These are phyloP conservation scores for Pipistrellus nathusii DNA, from an alignment of 2,797 vertebrate genomes.

Conservation along the genomic window DNA sequence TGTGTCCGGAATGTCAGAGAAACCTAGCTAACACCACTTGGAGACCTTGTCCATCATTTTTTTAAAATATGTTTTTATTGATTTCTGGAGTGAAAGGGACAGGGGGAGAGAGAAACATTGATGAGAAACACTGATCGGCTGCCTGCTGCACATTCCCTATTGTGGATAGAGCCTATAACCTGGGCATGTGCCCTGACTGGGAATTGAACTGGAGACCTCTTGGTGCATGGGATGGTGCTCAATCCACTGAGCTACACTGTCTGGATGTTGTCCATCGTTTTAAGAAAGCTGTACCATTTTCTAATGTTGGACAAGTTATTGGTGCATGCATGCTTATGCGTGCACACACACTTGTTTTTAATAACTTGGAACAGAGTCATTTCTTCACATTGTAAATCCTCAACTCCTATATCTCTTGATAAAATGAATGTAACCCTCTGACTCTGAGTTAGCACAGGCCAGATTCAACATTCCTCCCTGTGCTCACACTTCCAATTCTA, in stretches of 20 bases:
- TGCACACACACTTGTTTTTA: not conserved
- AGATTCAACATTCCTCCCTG: not conserved
- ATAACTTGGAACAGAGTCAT: not conserved
- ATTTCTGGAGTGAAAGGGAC: too few species aligned
- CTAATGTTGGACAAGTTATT: not conserved
- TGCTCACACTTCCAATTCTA: not conserved
- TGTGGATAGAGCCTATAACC: too few species aligned
- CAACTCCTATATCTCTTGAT: not conserved
- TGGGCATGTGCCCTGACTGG: too few species aligned
- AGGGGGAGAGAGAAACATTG: too few species aligned
- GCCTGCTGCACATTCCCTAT: too few species aligned
- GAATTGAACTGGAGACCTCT: too few species aligned
- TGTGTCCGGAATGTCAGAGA: not conserved
- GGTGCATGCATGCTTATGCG: fast-evolving
- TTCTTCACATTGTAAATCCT: not conserved
- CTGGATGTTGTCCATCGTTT: not conserved
- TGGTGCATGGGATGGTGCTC: too few species aligned
- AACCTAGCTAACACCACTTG: not conserved
- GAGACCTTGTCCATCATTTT: not conserved
- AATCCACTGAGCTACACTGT: too few species aligned
- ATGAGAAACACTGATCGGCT: too few species aligned
- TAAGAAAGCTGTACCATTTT: not conserved
- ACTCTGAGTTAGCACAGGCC: not conserved
- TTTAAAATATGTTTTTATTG: too few species aligned
- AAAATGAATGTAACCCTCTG: not conserved